Evolutionary conservation across 1,140 invertebrate genomes (phyloP).

Genomic region (Globodera rostochiensis): DNA sequence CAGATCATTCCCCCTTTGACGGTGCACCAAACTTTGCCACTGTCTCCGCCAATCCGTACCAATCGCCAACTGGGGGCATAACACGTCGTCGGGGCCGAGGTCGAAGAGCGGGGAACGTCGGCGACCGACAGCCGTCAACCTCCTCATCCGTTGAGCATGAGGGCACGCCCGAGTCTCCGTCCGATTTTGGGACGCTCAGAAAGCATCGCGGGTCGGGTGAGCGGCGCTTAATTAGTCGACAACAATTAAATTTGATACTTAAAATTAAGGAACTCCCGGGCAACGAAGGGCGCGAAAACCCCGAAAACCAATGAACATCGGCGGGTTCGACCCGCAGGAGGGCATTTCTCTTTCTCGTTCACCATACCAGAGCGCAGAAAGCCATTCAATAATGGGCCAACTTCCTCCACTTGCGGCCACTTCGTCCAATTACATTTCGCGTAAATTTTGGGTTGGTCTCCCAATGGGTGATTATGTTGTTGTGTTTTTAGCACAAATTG

Average conservation of each 20-base stretch:
- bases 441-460: neutral
- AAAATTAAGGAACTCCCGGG: constrained; percentile 17
- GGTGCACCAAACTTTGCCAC: constrained; percentile 14
- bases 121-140: constrained; percentile 26
- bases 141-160: constrained; percentile 28
- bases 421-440: constrained; percentile 21
- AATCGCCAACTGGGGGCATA: constrained; percentile 22
- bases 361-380: neutral
- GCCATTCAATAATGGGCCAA: neutral
- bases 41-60: constrained; percentile 7
- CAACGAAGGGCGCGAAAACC: constrained; percentile 27
- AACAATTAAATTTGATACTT: neutral
- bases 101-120: constrained; percentile 28
- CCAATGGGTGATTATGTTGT: no score
- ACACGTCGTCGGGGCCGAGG: constrained; percentile 27
- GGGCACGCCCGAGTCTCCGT: constrained; percentile 27
- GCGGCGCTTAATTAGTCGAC: neutral
- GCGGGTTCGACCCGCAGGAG: constrained; percentile 9
- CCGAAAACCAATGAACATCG: constrained; percentile 28
- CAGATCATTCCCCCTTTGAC: constrained; percentile 12
- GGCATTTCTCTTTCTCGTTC: constrained; percentile 4
- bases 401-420: neutral
- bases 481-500: constrained; percentile 18
- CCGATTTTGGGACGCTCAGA: constrained; percentile 19
- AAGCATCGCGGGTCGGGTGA: constrained; percentile 22